Percentiles rank a stretch among this genome's conserved stretches.
Conservation (phyloP, 1,140 invertebrate species). For the Neuroterus valhalla region DNA sequence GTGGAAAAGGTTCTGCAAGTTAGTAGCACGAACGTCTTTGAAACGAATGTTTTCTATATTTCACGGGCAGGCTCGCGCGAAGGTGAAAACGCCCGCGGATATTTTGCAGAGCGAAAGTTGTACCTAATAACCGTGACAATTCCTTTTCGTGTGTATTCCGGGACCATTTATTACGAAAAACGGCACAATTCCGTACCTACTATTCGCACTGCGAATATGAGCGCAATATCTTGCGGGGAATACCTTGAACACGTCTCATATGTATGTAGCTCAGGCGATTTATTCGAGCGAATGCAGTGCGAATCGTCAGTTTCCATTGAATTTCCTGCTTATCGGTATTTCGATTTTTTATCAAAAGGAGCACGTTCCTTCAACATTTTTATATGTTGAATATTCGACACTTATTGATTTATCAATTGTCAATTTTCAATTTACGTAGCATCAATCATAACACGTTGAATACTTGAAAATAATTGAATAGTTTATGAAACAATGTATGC, state of each 20-base stretch:
- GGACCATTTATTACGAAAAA: conserved; percentile 59
- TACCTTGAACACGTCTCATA: conserved; percentile 24
- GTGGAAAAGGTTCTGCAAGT: not conserved
- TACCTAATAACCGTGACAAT: conserved; percentile 60
- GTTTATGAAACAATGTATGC: too few species aligned
- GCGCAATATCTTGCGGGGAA: conserved; percentile 11
- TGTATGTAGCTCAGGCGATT: conserved; percentile 4
- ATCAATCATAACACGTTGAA: too few species aligned
- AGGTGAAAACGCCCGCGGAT: conserved; percentile 19
- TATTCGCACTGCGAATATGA: not conserved
- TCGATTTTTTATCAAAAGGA: not conserved
- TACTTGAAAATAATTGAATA: too few species aligned
- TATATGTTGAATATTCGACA: not conserved
- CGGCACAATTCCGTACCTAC: conserved; percentile 59
- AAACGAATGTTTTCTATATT: conserved; percentile 29
- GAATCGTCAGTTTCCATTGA: conserved; percentile 27
- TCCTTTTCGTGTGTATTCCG: conserved; percentile 51
- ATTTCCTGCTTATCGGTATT: conserved; percentile 1
- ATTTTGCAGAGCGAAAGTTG: conserved; percentile 50
- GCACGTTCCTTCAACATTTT: not conserved
- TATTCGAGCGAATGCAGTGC: conserved; percentile 4
- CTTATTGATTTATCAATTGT: not conserved
- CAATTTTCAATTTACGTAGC: too few species aligned
- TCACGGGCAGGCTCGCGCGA: not conserved
- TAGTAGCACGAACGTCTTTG: not conserved